Evolutionary conservation across 2,113 vertebrate genomes (phyloP).

Genomic region (Melozone crissalis): DNA sequence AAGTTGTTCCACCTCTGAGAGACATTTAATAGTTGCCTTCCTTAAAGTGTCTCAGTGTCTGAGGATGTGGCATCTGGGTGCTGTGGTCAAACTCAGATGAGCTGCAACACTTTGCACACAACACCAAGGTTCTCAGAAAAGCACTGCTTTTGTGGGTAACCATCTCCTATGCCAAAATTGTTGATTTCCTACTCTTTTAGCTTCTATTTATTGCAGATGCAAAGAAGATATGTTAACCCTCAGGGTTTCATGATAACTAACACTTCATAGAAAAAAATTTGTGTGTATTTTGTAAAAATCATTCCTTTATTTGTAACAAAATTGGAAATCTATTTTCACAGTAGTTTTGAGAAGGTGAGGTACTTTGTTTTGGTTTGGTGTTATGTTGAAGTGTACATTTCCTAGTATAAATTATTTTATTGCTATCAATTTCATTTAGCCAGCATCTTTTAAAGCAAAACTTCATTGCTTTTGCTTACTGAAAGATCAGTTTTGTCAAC

Average conservation of each 20-base stretch:
- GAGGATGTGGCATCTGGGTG: neutral
- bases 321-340: neutral
- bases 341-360: neutral
- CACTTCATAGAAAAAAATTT: neutral
- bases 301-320: neutral
- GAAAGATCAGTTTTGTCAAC: neutral
- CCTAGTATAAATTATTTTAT: neutral
- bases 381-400: neutral
- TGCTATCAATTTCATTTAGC: neutral
- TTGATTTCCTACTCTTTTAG: neutral
- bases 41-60: neutral
- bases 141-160: neutral
- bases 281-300: fast-evolving
- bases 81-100: neutral
- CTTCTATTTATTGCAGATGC: neutral
- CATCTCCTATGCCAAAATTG: neutral
- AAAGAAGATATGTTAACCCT: neutral
- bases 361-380: neutral
- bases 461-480: neutral
- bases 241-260: neutral
- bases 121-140: neutral
- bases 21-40: neutral
- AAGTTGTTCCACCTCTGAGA: neutral
- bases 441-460: neutral
- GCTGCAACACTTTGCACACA: neutral